Base-by-base conservation (phyloP, 2,888 invertebrate genomes). In the Orthosia cruda region DNA sequence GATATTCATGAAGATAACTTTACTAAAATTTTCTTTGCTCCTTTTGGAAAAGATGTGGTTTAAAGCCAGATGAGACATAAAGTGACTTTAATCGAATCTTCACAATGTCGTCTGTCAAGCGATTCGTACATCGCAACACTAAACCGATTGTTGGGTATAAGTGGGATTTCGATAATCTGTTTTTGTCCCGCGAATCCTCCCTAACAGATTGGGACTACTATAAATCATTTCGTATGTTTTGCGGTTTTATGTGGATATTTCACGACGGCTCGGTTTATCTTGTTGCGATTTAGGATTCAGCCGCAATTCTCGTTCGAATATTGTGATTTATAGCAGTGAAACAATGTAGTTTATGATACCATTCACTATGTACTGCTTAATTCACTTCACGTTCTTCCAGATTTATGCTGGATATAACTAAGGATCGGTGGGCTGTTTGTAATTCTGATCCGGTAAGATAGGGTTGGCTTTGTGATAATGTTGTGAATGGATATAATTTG, bases 191-290 rank as follows among this genome's bases (percentile, higher is more conserved):
- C 92, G 89, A 92, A 93, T 91, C 93, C 92, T 92, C 91, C 91
- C 92, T 88, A 93, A 93, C 95, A 94, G 93, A 95, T 94, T 93
- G 94, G 89, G 90, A 87, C 89, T 89, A 92, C 93, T 93, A 94
- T 96, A 95, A 95, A 95, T 96, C 95, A 95, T 95, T 94, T 93
- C 90, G 91, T 94, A 93, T 94, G 93, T 94, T 95, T 94, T 93
- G 93, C 91, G 93, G 94, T 93, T 95, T 95, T 94, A 93, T 93
- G 91, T 90, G 93, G 93, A 93, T 94, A 94, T 94, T 86, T 91
- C 87, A 88, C 92, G 90, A 91, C 89, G 90, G 88, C 82, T 85
- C 88, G 90, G 92, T 94, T 94, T 94, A 95, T 95, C 92, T 94
- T 94, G 93, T 95, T 93, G 91, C 92, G 90, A 91, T 93, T 92